Percentiles rank a stretch among this genome's conserved stretches.
Conservation (phyloP, 2,797 vertebrate species). For the Clarias pachynema region DNA sequence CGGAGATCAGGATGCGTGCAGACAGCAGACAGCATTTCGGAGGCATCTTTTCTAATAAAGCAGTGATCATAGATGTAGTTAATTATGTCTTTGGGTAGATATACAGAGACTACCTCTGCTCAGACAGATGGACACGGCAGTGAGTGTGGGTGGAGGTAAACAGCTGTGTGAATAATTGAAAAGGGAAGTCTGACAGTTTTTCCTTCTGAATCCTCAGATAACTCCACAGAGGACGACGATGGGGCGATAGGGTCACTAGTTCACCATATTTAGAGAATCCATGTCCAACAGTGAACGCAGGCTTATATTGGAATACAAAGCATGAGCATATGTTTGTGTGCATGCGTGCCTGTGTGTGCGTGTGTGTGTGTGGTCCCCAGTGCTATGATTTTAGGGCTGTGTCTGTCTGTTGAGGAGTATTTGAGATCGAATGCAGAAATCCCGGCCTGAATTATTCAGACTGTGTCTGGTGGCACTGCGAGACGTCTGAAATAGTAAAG, state of each 20-base stretch:
- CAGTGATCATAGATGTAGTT: neutral
- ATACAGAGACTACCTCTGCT: slow-evolving; percentile 10
- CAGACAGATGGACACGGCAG: slow-evolving; percentile 41
- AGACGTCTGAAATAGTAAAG: slow-evolving; percentile 47
- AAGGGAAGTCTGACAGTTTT: slow-evolving; percentile 38
- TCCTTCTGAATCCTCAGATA: neutral
- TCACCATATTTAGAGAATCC: slow-evolving; percentile 28
- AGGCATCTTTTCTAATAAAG: neutral
- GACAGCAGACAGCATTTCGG: neutral
- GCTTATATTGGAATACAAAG: neutral
- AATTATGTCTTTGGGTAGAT: slow-evolving; percentile 13
- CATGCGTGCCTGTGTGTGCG: neutral
- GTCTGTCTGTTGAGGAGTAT: slow-evolving; percentile 25
- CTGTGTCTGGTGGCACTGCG: slow-evolving; percentile 32
- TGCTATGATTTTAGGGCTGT: slow-evolving; percentile 3
- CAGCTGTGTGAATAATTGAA: slow-evolving; percentile 50
- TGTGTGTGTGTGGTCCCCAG: slow-evolving; percentile 28
- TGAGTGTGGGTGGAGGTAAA: slow-evolving; percentile 42
- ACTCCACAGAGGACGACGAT: slow-evolving; percentile 18
- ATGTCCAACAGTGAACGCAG: slow-evolving; percentile 23
- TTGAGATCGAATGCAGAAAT: slow-evolving; percentile 45
- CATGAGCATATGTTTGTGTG: neutral
- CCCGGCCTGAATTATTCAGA: slow-evolving; percentile 53
- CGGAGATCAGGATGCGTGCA: neutral
- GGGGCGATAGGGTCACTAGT: slow-evolving; percentile 34